A percentile compares a stretch with the other conserved stretches of the same genome.
Evolutionary conservation across 2,113 vertebrate species (phyloP).

Genomic region (Platysternon megacephalum): DNA sequence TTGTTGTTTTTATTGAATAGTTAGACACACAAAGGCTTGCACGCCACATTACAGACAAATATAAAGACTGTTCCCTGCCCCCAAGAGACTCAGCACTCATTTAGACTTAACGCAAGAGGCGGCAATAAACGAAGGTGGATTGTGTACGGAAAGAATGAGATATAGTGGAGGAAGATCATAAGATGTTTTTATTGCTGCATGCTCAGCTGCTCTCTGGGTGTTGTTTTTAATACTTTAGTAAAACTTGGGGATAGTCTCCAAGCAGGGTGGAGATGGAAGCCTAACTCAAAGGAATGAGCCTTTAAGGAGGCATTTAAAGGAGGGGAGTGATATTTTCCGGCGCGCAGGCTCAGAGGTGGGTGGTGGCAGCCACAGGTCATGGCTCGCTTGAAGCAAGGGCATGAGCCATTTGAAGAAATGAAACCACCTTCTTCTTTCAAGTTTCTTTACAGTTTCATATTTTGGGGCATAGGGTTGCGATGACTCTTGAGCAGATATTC

Average conservation of each 20-base stretch:
- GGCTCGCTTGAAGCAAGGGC: not conserved
- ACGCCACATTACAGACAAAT: not conserved
- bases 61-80: not conserved
- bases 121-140: not conserved
- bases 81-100: not conserved
- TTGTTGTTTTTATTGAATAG: not conserved
- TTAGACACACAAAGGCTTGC: rapidly evolving
- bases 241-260: not conserved
- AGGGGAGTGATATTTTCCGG: not conserved
- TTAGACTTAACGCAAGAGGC: not conserved
- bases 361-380: not conserved
- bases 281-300: not conserved
- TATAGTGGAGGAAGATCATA: not conserved
- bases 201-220: rapidly evolving
- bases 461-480: not conserved
- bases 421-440: rapidly evolving
- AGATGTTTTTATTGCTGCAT: rapidly evolving
- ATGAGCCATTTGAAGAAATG: not conserved
- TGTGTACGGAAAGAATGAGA: not conserved
- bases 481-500: not conserved
- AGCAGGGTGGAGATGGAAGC: not conserved
- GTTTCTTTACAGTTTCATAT: not conserved
- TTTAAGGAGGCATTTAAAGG: not conserved
- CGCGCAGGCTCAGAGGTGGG: not conserved
- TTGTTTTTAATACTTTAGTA: not conserved